These are phyloP conservation scores for Denticeps clupeoides DNA, from an alignment of 2,797 vertebrate genomes.

Conservation along the genomic window DNA sequence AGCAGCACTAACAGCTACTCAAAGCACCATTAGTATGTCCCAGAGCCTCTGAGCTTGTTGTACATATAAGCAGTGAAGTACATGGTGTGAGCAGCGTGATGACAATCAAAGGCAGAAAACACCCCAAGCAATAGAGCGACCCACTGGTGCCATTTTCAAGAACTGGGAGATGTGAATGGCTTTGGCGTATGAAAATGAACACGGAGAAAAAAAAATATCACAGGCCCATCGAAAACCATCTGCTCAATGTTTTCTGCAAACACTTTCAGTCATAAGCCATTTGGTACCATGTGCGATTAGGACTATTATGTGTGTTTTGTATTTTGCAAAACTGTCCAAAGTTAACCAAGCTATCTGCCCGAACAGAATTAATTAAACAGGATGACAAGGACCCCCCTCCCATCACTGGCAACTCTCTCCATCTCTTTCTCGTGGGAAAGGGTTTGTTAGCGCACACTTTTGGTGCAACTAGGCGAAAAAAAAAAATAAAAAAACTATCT, in stretches of 20 bases:
- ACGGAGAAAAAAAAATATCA: constrained; percentile 21
- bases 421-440: constrained; percentile 9
- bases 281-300: constrained; percentile 48
- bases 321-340: constrained; percentile 34
- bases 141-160: too few species aligned
- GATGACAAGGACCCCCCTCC: constrained; percentile 24
- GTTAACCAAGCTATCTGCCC: constrained; percentile 34
- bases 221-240: constrained; percentile 57
- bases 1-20: too few species aligned
- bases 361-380: constrained; percentile 39
- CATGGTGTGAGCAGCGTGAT: too few species aligned
- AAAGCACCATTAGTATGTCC: too few species aligned
- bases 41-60: too few species aligned
- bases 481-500: too few species aligned
- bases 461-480: not conserved
- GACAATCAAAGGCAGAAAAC: too few species aligned
- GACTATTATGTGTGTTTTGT: constrained; percentile 42
- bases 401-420: not conserved
- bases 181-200: constrained; percentile 17
- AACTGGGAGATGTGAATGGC: constrained; percentile 19
- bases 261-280: constrained; percentile 49
- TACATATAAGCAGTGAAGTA: too few species aligned
- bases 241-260: constrained; percentile 56
- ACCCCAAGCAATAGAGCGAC: too few species aligned
- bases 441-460: not conserved